Conservation (phyloP, 2,888 invertebrate species). For the Lasioglossum calceatum region DNA sequence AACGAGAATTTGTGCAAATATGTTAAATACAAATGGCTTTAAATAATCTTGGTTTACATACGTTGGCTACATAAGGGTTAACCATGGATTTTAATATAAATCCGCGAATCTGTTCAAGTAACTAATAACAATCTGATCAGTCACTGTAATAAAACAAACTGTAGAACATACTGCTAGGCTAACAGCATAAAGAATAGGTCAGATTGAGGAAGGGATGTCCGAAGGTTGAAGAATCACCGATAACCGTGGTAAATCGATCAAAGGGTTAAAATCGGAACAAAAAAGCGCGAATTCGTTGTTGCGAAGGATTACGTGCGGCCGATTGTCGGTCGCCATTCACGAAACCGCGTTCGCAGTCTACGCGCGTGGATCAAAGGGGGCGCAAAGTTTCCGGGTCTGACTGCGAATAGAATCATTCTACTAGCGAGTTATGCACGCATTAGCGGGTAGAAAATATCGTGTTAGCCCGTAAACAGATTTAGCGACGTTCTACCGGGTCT, state of each 20-base stretch:
- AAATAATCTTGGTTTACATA: no score
- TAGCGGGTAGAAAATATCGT: slow-evolving; percentile 34
- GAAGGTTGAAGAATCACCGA: background rate
- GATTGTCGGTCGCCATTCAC: background rate
- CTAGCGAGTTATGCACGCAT: slow-evolving; percentile 28
- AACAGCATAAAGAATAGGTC: background rate
- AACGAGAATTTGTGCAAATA: no score
- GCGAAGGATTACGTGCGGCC: background rate
- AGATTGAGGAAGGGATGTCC: background rate
- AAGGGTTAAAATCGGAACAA: background rate
- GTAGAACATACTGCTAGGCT: background rate
- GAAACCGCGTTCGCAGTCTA: background rate
- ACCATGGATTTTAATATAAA: background rate
- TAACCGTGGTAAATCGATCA: background rate
- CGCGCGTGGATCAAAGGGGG: background rate
- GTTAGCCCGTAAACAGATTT: slow-evolving; percentile 47
- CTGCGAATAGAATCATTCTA: slow-evolving; percentile 29
- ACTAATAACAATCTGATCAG: no score
- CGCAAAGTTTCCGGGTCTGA: slow-evolving; percentile 32
- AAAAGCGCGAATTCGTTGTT: background rate
- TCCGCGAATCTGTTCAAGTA: background rate
- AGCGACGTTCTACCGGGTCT: slow-evolving; percentile 35
- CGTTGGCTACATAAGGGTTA: no score
- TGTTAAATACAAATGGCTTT: no score
- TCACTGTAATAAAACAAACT: background rate